Percentiles rank a stretch among this genome's conserved stretches.
Conservation (phyloP, 2,113 vertebrate species). For the Gadus chalcogrammus region DNA sequence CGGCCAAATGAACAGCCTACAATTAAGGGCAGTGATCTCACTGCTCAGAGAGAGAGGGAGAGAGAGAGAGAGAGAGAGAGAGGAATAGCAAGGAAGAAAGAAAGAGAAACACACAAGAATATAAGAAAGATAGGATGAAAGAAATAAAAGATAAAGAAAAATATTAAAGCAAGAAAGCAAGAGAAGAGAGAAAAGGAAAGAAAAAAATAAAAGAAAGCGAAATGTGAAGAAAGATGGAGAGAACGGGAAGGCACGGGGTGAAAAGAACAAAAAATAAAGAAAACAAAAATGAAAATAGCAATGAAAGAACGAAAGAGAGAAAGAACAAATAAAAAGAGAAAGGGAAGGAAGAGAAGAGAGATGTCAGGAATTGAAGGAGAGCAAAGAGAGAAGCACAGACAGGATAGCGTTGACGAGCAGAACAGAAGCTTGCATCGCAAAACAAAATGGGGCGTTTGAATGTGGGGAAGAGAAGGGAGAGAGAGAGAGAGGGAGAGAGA, state of each 20-base stretch:
- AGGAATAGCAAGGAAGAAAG: not conserved
- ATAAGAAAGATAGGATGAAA: no score
- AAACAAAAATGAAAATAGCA: not conserved
- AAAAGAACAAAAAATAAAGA: not conserved
- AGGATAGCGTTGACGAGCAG: no score
- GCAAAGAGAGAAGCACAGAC: no score
- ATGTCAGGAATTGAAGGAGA: no score
- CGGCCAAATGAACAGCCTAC: slow-evolving; percentile 38
- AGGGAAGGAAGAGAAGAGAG: not conserved
- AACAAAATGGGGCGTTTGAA: no score
- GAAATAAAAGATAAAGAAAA: not conserved
- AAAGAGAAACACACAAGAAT: no score
- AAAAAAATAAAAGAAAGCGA: not conserved
- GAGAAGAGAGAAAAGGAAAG: not conserved
- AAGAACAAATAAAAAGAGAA: not conserved
- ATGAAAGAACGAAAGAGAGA: not conserved
- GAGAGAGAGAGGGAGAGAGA: slow-evolving; percentile 11
- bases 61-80: slow-evolving; percentile 9
- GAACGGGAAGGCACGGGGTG: not conserved
- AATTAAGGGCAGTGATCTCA: slow-evolving; percentile 42
- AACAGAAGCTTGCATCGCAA: no score
- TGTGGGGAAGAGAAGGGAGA: not conserved
- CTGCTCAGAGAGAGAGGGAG: not conserved
- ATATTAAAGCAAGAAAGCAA: no score
- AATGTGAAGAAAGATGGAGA: not conserved